phyloP scores from a whole-genome alignment of 2,888 invertebrate genomes.

The Stomorhina lunata region DNA sequence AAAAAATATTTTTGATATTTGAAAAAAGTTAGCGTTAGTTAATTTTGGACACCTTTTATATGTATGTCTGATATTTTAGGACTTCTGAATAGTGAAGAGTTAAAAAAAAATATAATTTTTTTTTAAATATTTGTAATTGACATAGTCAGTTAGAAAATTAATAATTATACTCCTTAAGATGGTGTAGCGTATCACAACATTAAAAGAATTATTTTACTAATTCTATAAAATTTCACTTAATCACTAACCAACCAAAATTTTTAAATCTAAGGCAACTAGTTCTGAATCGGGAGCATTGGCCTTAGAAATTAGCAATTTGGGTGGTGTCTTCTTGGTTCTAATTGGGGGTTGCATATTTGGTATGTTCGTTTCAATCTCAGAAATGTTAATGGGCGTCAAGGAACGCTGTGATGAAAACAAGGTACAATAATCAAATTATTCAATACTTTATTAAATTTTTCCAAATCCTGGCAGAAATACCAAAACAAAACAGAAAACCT shows the following conservation, averaged over 20 bases:
- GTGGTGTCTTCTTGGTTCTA: constrained; percentile 84
- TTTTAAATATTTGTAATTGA: no score
- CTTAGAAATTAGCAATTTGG: constrained; percentile 84
- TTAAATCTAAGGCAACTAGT: constrained; percentile 72
- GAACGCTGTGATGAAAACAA: constrained; percentile 76
- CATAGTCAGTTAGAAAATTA: no score
- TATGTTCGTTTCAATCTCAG: constrained; percentile 76
- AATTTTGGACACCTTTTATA: no score
- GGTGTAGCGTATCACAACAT: no score
- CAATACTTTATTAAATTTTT: background rate
- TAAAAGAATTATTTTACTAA: background rate
- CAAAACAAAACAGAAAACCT: background rate
- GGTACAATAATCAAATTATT: constrained; percentile 69
- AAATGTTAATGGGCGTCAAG: constrained; percentile 77
- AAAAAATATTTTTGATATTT: no score
- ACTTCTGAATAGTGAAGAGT: no score
- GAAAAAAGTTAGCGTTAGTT: no score
- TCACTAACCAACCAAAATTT: constrained; percentile 42
- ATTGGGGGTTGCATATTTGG: constrained; percentile 80
- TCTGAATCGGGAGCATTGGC: constrained; percentile 79
- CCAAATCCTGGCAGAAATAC: background rate
- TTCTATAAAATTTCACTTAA: constrained; percentile 5
- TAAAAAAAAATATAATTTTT: no score
- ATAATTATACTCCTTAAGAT: no score
- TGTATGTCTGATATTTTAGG: no score